These are phyloP conservation scores for Haplochromis burtoni DNA, from an alignment of 2,113 vertebrate species.

Conservation along the genomic window DNA sequence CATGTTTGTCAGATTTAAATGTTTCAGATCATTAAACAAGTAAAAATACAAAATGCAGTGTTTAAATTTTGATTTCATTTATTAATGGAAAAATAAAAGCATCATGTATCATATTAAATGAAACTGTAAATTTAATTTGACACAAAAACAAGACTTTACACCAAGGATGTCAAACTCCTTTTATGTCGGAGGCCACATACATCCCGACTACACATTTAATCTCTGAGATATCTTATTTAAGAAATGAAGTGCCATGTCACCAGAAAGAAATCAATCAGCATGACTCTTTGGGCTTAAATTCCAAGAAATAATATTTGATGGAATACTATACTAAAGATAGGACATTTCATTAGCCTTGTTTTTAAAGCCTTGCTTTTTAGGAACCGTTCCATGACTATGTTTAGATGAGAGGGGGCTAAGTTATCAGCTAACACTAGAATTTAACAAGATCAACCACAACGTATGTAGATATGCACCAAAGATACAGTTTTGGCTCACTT, in stretches of 20 bases:
- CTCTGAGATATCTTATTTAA: neutral
- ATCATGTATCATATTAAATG: neutral
- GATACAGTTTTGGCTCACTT: neutral
- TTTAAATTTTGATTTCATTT: neutral
- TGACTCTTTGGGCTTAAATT: neutral
- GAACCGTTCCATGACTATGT: neutral
- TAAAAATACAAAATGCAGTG: neutral
- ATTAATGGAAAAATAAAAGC: neutral
- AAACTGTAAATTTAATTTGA: neutral
- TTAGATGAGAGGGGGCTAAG: neutral
- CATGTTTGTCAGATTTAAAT: neutral
- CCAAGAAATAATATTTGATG: neutral
- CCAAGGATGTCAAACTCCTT: neutral
- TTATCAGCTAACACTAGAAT: neutral
- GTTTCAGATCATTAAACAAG: neutral
- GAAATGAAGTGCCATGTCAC: neutral
- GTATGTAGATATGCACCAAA: neutral
- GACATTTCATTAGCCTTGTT: neutral
- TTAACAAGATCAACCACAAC: neutral
- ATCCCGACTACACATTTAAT: neutral
- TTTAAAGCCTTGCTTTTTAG: neutral
- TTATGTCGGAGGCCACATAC: neutral
- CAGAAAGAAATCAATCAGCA: neutral
- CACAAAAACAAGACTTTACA: neutral
- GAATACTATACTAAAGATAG: neutral